A percentile compares a stretch with the other conserved stretches of the same genome.
These are phyloP conservation scores for Leptinotarsa juncta DNA, from an alignment of 2,888 invertebrate genomes.

Conservation along the genomic window DNA sequence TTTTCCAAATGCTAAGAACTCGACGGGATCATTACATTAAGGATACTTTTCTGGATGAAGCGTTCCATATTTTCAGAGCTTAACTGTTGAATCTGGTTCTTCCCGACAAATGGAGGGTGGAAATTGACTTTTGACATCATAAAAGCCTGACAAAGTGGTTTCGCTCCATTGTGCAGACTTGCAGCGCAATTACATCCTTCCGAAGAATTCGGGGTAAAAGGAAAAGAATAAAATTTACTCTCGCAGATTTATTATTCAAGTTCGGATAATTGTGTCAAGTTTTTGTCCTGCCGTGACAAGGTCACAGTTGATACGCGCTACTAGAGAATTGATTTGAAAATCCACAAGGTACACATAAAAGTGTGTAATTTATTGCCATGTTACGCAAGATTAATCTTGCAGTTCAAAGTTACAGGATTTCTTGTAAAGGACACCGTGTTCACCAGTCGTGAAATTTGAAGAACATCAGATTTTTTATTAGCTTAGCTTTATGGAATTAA, in stretches of 20 bases:
- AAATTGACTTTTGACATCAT: slow-evolving; percentile 64
- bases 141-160: slow-evolving; percentile 60
- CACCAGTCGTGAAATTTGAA: slow-evolving; percentile 2
- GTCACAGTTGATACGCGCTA: slow-evolving; percentile 30
- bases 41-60: slow-evolving; percentile 43
- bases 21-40: slow-evolving; percentile 48
- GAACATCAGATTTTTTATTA: neutral
- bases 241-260: slow-evolving; percentile 31
- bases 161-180: slow-evolving; percentile 56
- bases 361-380: slow-evolving; percentile 29
- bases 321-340: slow-evolving; percentile 21
- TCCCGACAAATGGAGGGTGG: slow-evolving; percentile 64
- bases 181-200: slow-evolving; percentile 53
- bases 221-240: slow-evolving; percentile 34
- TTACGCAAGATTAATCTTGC: slow-evolving; percentile 33
- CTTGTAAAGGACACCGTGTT: slow-evolving; percentile 27
- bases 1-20: slow-evolving; percentile 12
- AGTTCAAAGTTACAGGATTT: slow-evolving; percentile 37
- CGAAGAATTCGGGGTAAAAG: slow-evolving; percentile 26
- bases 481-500: neutral
- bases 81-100: slow-evolving; percentile 57
- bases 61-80: slow-evolving; percentile 57
- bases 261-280: slow-evolving; percentile 44
- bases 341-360: slow-evolving; percentile 33
- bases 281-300: slow-evolving; percentile 35